These are phyloP conservation scores for Stegodyphus mimosarum DNA, from an alignment of 1,140 invertebrate species.

Conservation along the genomic window DNA sequence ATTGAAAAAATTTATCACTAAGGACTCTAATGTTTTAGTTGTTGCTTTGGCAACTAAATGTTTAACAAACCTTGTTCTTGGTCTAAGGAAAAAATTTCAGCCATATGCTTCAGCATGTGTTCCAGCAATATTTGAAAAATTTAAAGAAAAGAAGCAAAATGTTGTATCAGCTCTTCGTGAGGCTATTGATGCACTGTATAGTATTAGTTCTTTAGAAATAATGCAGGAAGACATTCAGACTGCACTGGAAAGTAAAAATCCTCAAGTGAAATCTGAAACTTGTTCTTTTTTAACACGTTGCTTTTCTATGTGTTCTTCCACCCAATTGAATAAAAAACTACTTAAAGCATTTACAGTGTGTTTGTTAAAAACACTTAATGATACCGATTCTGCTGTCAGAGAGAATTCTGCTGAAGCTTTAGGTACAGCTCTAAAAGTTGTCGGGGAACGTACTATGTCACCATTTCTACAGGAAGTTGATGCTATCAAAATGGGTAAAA, in stretches of 20 bases:
- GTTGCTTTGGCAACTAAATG: constrained; percentile 89
- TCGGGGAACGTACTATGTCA: constrained; percentile 89
- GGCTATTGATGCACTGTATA: constrained; percentile 91
- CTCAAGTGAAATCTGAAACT: constrained; percentile 92
- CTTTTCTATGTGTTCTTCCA: constrained; percentile 82
- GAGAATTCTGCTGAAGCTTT: constrained; percentile 89
- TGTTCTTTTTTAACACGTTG: constrained; percentile 87
- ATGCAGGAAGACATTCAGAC: constrained; percentile 87
- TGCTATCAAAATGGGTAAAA: constrained; percentile 91
- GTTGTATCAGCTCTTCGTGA: constrained; percentile 88
- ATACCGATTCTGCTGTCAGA: constrained; percentile 84
- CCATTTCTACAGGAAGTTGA: constrained; percentile 90
- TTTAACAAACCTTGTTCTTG: constrained; percentile 83
- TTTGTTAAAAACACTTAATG: constrained; percentile 82
- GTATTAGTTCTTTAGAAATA: constrained; percentile 83
- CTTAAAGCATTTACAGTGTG: constrained; percentile 85
- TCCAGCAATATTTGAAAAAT: constrained; percentile 89
- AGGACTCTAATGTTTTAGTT: constrained; percentile 96
- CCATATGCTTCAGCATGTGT: constrained; percentile 83
- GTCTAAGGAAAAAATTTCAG: constrained; percentile 88
- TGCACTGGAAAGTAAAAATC: constrained; percentile 94
- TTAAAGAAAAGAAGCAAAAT: constrained; percentile 96
- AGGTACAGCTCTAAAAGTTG: constrained; percentile 93
- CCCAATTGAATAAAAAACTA: constrained; percentile 89
- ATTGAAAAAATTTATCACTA: constrained; percentile 88